Evolutionary conservation across 1,140 invertebrate species (phyloP), one percentile per base, ranked within the genome.

Genomic region (Psix sp.): DNA sequence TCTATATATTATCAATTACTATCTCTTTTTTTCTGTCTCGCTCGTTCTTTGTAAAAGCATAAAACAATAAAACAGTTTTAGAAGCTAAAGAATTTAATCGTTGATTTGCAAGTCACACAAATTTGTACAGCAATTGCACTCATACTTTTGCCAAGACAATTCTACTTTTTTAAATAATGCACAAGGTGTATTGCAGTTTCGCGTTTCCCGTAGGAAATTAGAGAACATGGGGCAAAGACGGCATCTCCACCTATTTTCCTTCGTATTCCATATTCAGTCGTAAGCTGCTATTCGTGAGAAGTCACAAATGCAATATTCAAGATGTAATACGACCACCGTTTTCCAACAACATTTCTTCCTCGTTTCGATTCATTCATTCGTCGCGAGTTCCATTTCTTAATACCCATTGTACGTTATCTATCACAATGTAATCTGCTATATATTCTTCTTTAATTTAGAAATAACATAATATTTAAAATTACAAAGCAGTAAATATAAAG

Each of bases 161-260:
- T 78, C 38, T 73, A 45, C 59, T 67, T 75, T 76, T 46, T 49
- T 82, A 70, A 82, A 82, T 82, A 82, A 82, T 82, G 46, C 54
- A 59, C 38, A 74, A 66, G 75, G 74, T 74, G 66, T 59, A 76
- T 73, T 78, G 77, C 77, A 78, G 59, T 74, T 70, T 79, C 68
- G 71, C 77, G 83, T 85, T 83, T 86, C 85, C 85, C 85, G 85
- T 82, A 86, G 85, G 85, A 86, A 86, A 86, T 86, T 86, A 86
- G 82, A 81, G 82, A 83, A 82, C 82, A 73, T 60, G 63, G 56
- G 51, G 79, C 70, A 77, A 79, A 78, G 75, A 67, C 70, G 57
- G 54, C 46, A 56, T 63, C 52, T 20, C 65, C 56, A 31, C 38
- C 29, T 51, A 63, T 66, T 63, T 56, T 65, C 52, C 26, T 48